These are phyloP conservation scores for Callionymus lyra DNA, from an alignment of 2,113 vertebrate species.

Conservation along the genomic window DNA sequence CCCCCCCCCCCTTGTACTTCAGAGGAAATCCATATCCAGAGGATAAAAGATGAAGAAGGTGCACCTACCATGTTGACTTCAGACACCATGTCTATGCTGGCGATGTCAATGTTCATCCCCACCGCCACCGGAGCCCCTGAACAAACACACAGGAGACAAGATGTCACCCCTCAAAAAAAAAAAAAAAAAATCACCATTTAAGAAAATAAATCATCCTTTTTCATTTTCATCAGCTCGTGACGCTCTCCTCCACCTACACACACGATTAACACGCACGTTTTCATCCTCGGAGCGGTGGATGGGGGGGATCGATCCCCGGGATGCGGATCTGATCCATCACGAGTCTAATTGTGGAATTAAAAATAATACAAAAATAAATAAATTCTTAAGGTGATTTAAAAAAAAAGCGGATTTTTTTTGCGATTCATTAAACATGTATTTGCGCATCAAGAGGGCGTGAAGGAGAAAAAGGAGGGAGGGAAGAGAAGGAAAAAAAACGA, in stretches of 20 bases:
- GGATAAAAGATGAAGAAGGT: slow-evolving; percentile 10
- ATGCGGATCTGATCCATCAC: no score
- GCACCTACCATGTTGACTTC: slow-evolving; percentile 98
- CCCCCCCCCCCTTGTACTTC: neutral
- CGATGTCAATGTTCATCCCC: slow-evolving; percentile 98
- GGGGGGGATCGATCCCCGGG: slow-evolving; percentile 24
- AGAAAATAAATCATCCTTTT: slow-evolving; percentile 1
- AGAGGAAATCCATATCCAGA: neutral
- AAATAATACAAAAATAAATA: neutral
- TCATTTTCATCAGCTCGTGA: slow-evolving; percentile 1
- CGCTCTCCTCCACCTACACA: neutral
- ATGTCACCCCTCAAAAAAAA: no score
- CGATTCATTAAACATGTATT: slow-evolving; percentile 60
- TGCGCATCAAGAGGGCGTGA: slow-evolving; percentile 48
- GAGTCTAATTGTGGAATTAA: neutral
- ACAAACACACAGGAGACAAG: slow-evolving; percentile 36
- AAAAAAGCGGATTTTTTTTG: slow-evolving; percentile 60
- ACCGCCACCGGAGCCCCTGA: slow-evolving; percentile 94
- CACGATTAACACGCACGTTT: no score
- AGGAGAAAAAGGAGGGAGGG: slow-evolving; percentile 24
- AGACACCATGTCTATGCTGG: slow-evolving; percentile 98
- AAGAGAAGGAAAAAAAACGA: slow-evolving; percentile 19
- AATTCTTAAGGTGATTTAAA: slow-evolving; percentile 43
- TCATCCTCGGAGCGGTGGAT: no score
- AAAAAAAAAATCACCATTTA: no score